phyloP scores from a whole-genome alignment of 2,888 invertebrate species.

The Netelia fuscicornis region DNA sequence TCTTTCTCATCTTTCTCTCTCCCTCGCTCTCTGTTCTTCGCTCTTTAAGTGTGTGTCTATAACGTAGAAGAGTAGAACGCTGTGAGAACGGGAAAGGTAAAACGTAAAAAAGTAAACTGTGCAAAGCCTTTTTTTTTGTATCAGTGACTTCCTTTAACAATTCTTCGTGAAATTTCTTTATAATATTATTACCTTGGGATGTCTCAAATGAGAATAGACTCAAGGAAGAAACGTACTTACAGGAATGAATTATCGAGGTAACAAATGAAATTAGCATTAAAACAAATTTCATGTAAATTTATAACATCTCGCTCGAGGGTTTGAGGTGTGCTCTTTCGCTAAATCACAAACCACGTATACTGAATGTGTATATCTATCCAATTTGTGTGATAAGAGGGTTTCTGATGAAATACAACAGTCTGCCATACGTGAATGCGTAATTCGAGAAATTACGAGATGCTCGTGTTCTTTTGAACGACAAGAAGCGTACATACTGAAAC shows the following conservation, averaged over 20 bases:
- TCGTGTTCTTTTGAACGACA: conserved; percentile 25
- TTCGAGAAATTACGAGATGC: neutral
- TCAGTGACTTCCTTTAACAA: neutral
- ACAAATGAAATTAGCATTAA: no score
- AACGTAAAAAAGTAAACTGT: neutral
- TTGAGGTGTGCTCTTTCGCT: no score
- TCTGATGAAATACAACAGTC: no score
- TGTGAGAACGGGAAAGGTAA: neutral
- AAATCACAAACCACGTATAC: no score
- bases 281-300: no score
- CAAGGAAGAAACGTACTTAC: neutral
- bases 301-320: no score
- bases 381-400: no score
- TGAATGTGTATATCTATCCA: no score
- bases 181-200: no score
- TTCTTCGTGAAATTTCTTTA: neutral
- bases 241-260: neutral
- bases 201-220: neutral
- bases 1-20: neutral
- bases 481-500: conserved; percentile 24
- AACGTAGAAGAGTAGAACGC: neutral
- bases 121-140: neutral
- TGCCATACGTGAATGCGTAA: no score
- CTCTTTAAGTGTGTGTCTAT: neutral
- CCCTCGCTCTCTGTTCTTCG: neutral